phyloP scores from a whole-genome alignment of 2,888 invertebrate genomes.

The Kryphioiulus occultus region DNA sequence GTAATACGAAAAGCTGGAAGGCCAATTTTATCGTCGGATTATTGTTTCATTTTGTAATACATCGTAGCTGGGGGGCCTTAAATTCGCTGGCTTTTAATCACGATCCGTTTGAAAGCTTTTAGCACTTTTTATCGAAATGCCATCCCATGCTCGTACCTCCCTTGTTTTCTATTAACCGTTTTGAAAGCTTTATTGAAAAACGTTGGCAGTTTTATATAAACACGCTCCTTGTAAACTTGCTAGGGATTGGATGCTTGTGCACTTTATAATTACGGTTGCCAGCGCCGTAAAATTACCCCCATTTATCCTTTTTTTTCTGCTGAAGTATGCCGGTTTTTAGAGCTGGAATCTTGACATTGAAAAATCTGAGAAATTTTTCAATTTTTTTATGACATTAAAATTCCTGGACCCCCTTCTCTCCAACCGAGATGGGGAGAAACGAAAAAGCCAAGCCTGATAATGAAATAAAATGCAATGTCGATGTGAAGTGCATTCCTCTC shows the following conservation, averaged over 20 bases:
- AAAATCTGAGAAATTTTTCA: not conserved
- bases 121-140: not conserved
- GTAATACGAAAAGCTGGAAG: not conserved
- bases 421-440: not conserved
- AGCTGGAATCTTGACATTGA: constrained; percentile 5
- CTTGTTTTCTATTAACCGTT: not conserved
- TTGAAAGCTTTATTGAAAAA: constrained; percentile 5
- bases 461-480: not conserved
- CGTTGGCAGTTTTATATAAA: not conserved
- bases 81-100: not conserved
- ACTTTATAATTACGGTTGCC: not conserved
- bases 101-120: not conserved
- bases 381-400: constrained; percentile 4
- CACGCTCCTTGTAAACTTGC: not conserved
- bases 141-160: not conserved
- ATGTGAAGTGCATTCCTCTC: not conserved
- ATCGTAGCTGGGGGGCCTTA: not conserved
- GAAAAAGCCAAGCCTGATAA: not conserved
- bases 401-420: not conserved
- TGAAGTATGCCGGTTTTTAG: not conserved
- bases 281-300: not conserved
- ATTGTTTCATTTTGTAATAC: not conserved
- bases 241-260: not conserved
- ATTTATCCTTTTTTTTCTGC: not conserved
- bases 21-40: not conserved